Evolutionary conservation across 2,888 invertebrate species (phyloP).

Genomic region (Torymus texanus): DNA sequence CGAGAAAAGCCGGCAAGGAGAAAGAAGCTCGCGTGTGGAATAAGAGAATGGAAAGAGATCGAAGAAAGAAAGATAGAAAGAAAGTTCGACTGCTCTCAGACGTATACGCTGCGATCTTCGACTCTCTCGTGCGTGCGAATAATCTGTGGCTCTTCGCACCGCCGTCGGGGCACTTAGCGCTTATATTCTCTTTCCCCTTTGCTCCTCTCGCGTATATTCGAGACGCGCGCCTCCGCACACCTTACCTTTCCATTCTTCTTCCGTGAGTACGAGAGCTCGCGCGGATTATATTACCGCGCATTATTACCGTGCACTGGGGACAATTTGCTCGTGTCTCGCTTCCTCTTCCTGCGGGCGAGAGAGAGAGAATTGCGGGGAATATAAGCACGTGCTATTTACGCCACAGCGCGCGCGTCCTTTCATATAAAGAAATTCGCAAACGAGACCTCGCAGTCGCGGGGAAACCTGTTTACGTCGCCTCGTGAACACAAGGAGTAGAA

Average conservation of each 20-base stretch:
- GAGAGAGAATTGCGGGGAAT: conserved; percentile 2
- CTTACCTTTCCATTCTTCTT: conserved; percentile 16
- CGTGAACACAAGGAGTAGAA: too few relatives aligned
- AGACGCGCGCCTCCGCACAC: not conserved
- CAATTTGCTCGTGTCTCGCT: conserved; percentile 49
- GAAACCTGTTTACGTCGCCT: too few relatives aligned
- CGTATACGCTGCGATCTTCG: conserved; percentile 27
- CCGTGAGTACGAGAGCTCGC: conserved; percentile 23
- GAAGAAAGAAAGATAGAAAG: conserved; percentile 10
- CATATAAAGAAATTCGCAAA: conserved; percentile 68
- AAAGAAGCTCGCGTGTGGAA: conserved; percentile 34
- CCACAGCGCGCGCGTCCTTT: conserved; percentile 60
- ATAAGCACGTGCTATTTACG: conserved; percentile 40
- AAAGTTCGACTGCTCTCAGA: not conserved
- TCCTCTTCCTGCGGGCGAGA: conserved; percentile 13
- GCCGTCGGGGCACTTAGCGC: conserved; percentile 1
- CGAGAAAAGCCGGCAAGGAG: conserved; percentile 33
- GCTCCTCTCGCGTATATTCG: not conserved
- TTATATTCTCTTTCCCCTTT: too few relatives aligned
- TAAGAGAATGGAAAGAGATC: conserved; percentile 24
- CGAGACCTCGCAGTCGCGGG: conserved; percentile 62
- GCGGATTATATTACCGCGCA: conserved; percentile 58
- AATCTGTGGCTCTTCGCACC: not conserved
- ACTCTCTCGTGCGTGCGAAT: conserved; percentile 6
- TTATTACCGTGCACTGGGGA: conserved; percentile 43